Evolutionary conservation across 2,888 invertebrate genomes (phyloP).

Genomic region (Mythimna albipuncta): DNA sequence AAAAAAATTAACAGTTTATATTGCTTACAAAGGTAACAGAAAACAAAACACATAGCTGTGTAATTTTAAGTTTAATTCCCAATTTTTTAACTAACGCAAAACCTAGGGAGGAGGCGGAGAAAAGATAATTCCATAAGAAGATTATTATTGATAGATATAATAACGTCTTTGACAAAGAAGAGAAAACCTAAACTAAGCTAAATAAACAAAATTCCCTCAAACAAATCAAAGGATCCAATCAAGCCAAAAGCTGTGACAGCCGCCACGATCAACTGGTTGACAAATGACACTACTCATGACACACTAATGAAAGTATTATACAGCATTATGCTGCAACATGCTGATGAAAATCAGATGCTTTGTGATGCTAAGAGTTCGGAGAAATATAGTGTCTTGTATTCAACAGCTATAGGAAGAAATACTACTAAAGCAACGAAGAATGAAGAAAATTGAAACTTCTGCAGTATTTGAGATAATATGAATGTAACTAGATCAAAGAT

Average conservation of each 20-base stretch:
- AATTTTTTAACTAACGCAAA: too few species aligned
- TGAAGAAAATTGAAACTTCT: background rate
- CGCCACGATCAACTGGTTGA: slow-evolving; percentile 55
- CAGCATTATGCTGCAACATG: slow-evolving; percentile 55
- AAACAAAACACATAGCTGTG: too few species aligned
- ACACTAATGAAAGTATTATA: slow-evolving; percentile 69
- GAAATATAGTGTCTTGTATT: slow-evolving; percentile 15
- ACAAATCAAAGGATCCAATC: slow-evolving; percentile 59
- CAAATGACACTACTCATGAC: slow-evolving; percentile 58
- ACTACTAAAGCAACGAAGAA: too few species aligned
- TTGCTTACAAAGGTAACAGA: too few species aligned
- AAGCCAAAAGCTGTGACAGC: slow-evolving; percentile 60
- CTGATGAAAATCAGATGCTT: slow-evolving; percentile 53
- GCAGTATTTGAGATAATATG: background rate
- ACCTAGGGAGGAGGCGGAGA: too few species aligned
- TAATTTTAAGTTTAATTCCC: too few species aligned
- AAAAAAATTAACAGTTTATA: too few species aligned
- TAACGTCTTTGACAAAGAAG: background rate
- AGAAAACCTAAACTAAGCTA: background rate
- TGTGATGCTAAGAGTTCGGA: slow-evolving; percentile 49
- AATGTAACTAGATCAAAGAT: background rate
- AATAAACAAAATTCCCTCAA: slow-evolving; percentile 19
- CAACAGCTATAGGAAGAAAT: background rate
- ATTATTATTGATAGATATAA: background rate
- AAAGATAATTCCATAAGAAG: too few species aligned